A percentile compares a stretch with the other conserved stretches of the same genome.
Evolutionary conservation across 2,888 invertebrate species (phyloP).

Genomic region (Drosophila ustulata): DNA sequence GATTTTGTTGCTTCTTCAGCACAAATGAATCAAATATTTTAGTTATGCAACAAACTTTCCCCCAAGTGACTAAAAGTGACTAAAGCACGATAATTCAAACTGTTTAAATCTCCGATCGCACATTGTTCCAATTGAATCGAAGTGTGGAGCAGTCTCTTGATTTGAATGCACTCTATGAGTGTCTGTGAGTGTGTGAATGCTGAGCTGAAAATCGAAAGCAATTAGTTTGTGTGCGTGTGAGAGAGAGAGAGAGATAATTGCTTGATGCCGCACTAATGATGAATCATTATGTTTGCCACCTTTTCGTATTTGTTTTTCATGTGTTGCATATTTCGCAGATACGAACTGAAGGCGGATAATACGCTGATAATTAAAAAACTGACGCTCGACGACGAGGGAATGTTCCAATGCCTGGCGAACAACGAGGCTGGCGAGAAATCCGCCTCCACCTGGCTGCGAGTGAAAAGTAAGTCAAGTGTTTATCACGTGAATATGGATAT

Average conservation of each 20-base stretch:
- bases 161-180: conserved; percentile 1
- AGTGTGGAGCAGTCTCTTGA: not conserved
- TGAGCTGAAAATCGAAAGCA: conserved; percentile 25
- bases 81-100: not conserved
- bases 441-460: conserved; percentile 95
- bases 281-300: conserved; percentile 12
- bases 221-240: conserved; percentile 8
- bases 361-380: conserved; percentile 92
- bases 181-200: not conserved
- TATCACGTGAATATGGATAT: conserved; percentile 1
- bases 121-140: not conserved
- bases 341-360: conserved; percentile 92
- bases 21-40: not conserved
- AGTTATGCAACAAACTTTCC: not conserved
- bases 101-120: not conserved
- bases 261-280: conserved; percentile 82
- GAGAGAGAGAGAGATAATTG: conserved; percentile 69
- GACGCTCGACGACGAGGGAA: conserved; percentile 94
- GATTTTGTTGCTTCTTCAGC: no score
- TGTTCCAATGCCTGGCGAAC: conserved; percentile 97
- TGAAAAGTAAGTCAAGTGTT: conserved; percentile 93
- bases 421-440: conserved; percentile 97
- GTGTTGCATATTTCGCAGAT: conserved; percentile 85
- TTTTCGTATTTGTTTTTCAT: conserved; percentile 5
- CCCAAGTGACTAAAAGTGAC: not conserved